Percentiles rank a stretch among this genome's conserved stretches.
Conservation (phyloP, 2,797 vertebrate genomes). For the Ispidina lecontei region DNA sequence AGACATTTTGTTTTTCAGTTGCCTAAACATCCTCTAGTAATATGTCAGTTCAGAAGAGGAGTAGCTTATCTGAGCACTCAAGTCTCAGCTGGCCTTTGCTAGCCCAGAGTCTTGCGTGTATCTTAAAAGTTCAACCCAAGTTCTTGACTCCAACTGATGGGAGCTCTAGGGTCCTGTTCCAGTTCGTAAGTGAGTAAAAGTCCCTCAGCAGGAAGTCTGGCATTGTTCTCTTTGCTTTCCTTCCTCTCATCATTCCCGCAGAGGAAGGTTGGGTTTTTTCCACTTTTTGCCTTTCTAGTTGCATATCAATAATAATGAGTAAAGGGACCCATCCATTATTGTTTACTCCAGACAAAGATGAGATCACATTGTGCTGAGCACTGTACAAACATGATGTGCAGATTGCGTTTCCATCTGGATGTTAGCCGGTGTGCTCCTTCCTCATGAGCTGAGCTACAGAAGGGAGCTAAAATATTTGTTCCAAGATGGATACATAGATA, state of each 20-base stretch:
- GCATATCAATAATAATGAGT: neutral
- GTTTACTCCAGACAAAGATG: constrained; percentile 14
- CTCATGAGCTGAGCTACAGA: neutral
- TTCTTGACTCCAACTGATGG: neutral
- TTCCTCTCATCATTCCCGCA: constrained; percentile 13
- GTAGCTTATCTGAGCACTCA: neutral
- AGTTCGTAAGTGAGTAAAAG: constrained; percentile 29
- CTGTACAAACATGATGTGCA: neutral
- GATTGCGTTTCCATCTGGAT: neutral
- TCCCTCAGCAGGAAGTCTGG: constrained; percentile 57
- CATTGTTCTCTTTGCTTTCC: constrained; percentile 53
- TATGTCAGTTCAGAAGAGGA: neutral
- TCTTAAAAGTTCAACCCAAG: neutral
- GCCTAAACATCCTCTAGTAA: neutral
- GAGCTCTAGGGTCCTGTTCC: constrained; percentile 9
- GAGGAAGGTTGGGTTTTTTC: constrained; percentile 33
- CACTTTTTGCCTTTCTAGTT: constrained; percentile 28
- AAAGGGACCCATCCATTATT: constrained; percentile 3
- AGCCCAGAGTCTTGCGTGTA: neutral
- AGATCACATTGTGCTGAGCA: neutral
- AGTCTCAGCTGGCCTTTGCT: neutral
- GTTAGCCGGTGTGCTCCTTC: neutral
- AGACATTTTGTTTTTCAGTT: neutral
- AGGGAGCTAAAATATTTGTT: neutral
- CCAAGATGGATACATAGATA: neutral